Conservation (phyloP, 1,140 invertebrate species). For the Nylanderia fulva region DNA sequence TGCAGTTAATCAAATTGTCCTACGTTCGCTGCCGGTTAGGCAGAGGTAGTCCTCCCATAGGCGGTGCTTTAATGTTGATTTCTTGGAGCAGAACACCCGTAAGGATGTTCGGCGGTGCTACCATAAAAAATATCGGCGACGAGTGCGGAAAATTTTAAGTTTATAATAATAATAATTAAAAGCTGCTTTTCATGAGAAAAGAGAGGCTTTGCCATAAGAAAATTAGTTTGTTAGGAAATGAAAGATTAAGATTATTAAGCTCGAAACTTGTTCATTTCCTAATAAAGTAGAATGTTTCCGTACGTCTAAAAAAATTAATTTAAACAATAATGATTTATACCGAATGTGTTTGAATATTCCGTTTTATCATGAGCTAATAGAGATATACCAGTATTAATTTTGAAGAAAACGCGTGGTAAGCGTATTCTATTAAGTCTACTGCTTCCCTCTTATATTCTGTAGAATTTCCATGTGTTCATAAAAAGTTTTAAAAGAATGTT, state of each 20-base stretch:
- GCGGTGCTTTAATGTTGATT: conserved; percentile 83
- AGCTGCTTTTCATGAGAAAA: background rate
- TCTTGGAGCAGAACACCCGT: conserved; percentile 87
- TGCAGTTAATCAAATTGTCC: conserved; percentile 84
- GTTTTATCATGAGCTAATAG: background rate
- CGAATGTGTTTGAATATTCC: background rate
- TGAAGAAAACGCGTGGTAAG: background rate
- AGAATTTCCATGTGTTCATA: background rate
- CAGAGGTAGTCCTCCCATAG: conserved; percentile 85
- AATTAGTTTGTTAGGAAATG: background rate
- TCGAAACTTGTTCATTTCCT: background rate
- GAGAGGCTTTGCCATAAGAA: background rate
- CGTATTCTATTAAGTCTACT: background rate
- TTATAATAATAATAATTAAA: too few species aligned
- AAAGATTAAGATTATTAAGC: background rate
- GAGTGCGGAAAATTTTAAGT: conserved; percentile 87
- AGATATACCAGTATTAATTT: background rate
- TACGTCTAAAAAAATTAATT: background rate
- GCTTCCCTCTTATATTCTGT: background rate
- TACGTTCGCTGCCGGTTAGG: conserved; percentile 84
- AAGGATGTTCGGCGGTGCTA: conserved; percentile 87
- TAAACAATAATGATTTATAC: background rate
- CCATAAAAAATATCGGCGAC: conserved; percentile 84
- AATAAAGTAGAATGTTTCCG: too few species aligned
- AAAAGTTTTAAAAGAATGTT: background rate